phyloP scores from a whole-genome alignment of 1,140 invertebrate genomes.

The Heterodera carotae region DNA sequence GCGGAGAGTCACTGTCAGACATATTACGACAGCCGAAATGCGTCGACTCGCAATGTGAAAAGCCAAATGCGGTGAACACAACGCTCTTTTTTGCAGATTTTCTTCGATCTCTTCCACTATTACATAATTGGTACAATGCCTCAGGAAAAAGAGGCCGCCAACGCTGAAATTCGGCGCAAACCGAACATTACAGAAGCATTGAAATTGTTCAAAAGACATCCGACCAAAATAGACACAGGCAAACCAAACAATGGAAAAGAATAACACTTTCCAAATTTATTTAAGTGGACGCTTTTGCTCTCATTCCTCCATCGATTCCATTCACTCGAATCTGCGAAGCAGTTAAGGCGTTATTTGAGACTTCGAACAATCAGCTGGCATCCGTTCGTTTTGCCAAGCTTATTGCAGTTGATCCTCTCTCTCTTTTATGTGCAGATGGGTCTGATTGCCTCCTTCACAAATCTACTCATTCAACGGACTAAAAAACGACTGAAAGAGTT shows the following conservation, averaged over 20 bases:
- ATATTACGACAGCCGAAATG: slow-evolving; percentile 46
- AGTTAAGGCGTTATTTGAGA: slow-evolving; percentile 46
- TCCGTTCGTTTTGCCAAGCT: slow-evolving; percentile 15
- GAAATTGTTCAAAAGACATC: slow-evolving; percentile 44
- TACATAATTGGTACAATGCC: slow-evolving; percentile 36
- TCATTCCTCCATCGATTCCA: slow-evolving; percentile 41
- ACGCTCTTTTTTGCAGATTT: slow-evolving; percentile 44
- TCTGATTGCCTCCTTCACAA: slow-evolving; percentile 32
- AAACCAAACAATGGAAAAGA: background rate
- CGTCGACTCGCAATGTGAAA: slow-evolving; percentile 32
- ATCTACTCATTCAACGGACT: slow-evolving; percentile 27
- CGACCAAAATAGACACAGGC: slow-evolving; percentile 44
- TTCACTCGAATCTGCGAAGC: slow-evolving; percentile 39
- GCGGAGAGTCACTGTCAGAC: slow-evolving; percentile 71
- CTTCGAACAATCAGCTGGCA: slow-evolving; percentile 36
- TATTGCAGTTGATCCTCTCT: background rate
- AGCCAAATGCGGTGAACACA: slow-evolving; percentile 13
- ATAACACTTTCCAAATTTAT: background rate
- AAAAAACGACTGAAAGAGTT: slow-evolving; percentile 31
- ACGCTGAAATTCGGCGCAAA: slow-evolving; percentile 19
- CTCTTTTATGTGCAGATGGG: slow-evolving; percentile 26
- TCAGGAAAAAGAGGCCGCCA: slow-evolving; percentile 10
- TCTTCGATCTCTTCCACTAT: slow-evolving; percentile 47
- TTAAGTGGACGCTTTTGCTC: slow-evolving; percentile 38
- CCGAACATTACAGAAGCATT: slow-evolving; percentile 49